A percentile compares a stretch with the other conserved stretches of the same genome.
These are phyloP conservation scores for Dicyrtomina minuta DNA, from an alignment of 2,888 invertebrate species.

Conservation along the genomic window DNA sequence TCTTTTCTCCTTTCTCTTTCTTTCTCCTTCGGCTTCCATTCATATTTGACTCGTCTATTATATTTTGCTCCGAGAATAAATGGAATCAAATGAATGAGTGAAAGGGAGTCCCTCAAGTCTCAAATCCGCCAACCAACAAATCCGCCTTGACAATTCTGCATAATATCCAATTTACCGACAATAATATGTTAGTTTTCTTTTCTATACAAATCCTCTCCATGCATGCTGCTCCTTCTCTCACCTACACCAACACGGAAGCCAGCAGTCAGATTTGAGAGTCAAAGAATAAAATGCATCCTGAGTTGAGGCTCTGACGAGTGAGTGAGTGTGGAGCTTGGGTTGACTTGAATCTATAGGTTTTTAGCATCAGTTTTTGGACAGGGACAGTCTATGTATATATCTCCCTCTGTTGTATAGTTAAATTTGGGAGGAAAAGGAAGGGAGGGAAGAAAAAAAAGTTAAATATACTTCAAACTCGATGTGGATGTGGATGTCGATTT, in stretches of 20 bases:
- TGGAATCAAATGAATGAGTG: slow-evolving; percentile 38
- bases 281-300: no score
- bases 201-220: slow-evolving; percentile 24
- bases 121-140: slow-evolving; percentile 29
- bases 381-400: no score
- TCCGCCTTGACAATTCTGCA: slow-evolving; percentile 23
- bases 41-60: slow-evolving; percentile 35
- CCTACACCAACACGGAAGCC: background rate
- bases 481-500: no score
- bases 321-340: no score
- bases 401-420: no score
- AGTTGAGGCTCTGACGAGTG: no score
- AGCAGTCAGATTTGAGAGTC: background rate
- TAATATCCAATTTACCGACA: slow-evolving; percentile 36
- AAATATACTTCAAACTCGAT: no score
- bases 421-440: no score
- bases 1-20: slow-evolving; percentile 5
- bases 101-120: slow-evolving; percentile 34
- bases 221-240: slow-evolving; percentile 2
- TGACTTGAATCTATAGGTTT: no score
- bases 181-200: slow-evolving; percentile 34
- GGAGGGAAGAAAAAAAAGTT: no score
- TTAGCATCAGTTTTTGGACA: no score
- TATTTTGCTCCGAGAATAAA: slow-evolving; percentile 36
- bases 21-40: slow-evolving; percentile 28